These are phyloP conservation scores for Ochropacha duplaris DNA, from an alignment of 2,888 invertebrate genomes.

Conservation along the genomic window DNA sequence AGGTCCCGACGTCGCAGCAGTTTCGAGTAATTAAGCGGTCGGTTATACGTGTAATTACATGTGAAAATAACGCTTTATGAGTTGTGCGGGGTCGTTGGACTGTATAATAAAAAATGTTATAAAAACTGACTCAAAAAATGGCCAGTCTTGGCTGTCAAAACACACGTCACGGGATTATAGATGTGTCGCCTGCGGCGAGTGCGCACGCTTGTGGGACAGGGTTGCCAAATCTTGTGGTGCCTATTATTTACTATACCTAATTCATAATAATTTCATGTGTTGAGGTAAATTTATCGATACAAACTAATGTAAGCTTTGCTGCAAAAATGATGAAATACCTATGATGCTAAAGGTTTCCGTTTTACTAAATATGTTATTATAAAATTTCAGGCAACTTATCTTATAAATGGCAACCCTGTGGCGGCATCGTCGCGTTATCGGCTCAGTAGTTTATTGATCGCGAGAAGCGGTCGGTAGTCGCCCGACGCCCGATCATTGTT, in stretches of 20 bases:
- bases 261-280: neutral
- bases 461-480: conserved; percentile 40
- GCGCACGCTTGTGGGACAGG: conserved; percentile 32
- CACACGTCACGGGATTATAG: conserved; percentile 78
- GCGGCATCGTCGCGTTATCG: conserved; percentile 34
- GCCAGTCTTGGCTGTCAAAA: conserved; percentile 68
- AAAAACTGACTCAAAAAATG: conserved; percentile 61
- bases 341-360: neutral
- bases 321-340: neutral
- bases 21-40: conserved; percentile 76
- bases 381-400: neutral
- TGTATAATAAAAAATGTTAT: conserved; percentile 45
- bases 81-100: conserved; percentile 60
- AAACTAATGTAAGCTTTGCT: neutral
- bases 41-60: conserved; percentile 72
- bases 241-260: neutral
- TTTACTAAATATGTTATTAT: neutral
- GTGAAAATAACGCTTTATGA: conserved; percentile 65
- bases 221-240: conserved; percentile 25
- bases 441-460: conserved; percentile 59
- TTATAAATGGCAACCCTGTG: conserved; percentile 28
- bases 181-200: conserved; percentile 67
- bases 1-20: conserved; percentile 57
- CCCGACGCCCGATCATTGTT: conserved; percentile 66
- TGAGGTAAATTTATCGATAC: neutral